These are phyloP conservation scores for Leucoma salicis DNA, from an alignment of 2,888 invertebrate species.

Conservation along the genomic window DNA sequence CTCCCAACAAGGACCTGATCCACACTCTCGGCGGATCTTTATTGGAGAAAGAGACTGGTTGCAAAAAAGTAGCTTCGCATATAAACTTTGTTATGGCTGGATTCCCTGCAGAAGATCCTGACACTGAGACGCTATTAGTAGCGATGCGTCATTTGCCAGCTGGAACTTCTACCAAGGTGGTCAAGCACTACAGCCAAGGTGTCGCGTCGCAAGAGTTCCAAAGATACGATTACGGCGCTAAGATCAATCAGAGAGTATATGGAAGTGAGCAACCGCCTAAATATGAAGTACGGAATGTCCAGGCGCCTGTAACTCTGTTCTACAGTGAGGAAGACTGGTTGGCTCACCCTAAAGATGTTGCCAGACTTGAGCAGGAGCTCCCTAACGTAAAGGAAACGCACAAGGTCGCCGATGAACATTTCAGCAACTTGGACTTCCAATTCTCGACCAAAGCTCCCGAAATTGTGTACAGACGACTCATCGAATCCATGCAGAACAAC, in stretches of 20 bases:
- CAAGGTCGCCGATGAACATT: constrained; percentile 77
- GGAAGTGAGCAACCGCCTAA: constrained; percentile 56
- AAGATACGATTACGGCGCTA: constrained; percentile 62
- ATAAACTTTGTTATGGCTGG: constrained; percentile 84
- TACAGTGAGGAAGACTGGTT: constrained; percentile 85
- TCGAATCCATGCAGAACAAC: constrained; percentile 53
- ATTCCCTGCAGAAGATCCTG: constrained; percentile 77
- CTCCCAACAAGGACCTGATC: constrained; percentile 51
- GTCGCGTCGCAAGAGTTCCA: constrained; percentile 58
- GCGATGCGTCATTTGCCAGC: constrained; percentile 80
- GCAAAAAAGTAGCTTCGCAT: constrained; percentile 81
- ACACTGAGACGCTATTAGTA: constrained; percentile 75
- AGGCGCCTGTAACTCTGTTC: constrained; percentile 64
- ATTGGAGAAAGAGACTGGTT: constrained; percentile 58
- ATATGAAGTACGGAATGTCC: constrained; percentile 64
- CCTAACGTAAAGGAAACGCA: constrained; percentile 79
- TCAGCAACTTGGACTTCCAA: constrained; percentile 72
- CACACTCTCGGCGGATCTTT: constrained; percentile 57
- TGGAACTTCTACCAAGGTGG: constrained; percentile 78
- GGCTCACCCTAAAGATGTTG: constrained; percentile 82
- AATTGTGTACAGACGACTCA: constrained; percentile 59
- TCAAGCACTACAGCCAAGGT: constrained; percentile 81
- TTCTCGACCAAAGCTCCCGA: constrained; percentile 62
- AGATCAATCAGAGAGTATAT: constrained; percentile 61
- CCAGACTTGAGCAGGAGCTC: constrained; percentile 76